These are phyloP conservation scores for Halcyon senegalensis DNA, from an alignment of 2,113 vertebrate genomes.

Conservation along the genomic window DNA sequence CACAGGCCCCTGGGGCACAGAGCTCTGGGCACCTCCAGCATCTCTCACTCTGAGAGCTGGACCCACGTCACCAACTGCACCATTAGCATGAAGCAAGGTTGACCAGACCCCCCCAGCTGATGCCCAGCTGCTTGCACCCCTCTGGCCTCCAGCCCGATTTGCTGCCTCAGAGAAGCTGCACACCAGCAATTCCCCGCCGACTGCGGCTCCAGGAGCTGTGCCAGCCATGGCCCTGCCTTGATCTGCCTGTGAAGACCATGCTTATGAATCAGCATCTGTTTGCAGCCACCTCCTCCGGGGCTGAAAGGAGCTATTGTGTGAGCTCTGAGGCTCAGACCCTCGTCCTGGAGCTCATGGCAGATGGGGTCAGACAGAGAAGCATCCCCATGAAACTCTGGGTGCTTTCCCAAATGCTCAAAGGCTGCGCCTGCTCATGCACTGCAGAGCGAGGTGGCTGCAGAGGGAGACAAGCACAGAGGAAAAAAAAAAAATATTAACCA, in stretches of 20 bases:
- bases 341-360: neutral
- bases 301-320: neutral
- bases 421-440: neutral
- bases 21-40: neutral
- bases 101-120: neutral
- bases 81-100: neutral
- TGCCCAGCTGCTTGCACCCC: neutral
- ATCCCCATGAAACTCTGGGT: neutral
- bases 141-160: neutral
- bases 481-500: neutral
- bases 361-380: neutral
- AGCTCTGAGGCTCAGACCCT: neutral
- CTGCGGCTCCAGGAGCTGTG: neutral
- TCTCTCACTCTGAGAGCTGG: neutral
- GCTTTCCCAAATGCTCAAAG: neutral
- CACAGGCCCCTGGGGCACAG: accelerated
- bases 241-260: neutral
- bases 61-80: accelerated
- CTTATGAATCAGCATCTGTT: neutral
- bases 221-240: neutral
- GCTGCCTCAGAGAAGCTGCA: accelerated
- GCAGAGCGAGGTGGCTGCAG: neutral
- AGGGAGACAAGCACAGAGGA: neutral
- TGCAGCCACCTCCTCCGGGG: neutral
- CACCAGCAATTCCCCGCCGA: neutral